Percentiles rank a stretch among this genome's conserved stretches.
Conservation (phyloP, 2,797 vertebrate genomes). For the Hypotaenidia okinawae region DNA sequence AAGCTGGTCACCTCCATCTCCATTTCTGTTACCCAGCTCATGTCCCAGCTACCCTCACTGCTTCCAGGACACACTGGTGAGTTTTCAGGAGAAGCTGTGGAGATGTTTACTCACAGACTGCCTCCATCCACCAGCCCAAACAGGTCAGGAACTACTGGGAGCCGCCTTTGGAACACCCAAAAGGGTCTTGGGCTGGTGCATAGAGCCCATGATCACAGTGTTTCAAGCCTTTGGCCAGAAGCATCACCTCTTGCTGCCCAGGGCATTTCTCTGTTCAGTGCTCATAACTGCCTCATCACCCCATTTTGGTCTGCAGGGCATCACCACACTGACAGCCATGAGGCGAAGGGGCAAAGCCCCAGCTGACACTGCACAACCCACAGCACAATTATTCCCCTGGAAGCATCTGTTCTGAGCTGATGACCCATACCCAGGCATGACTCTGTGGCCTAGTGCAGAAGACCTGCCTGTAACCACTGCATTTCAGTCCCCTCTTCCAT, state of each 20-base stretch:
- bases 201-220: not conserved
- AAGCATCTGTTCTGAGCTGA: not conserved
- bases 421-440: not conserved
- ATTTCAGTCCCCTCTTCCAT: not conserved
- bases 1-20: not conserved
- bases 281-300: not conserved
- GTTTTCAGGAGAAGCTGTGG: not conserved
- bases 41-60: not conserved
- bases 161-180: not conserved
- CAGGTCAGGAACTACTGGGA: not conserved
- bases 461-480: not conserved
- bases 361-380: not conserved
- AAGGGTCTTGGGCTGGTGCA: not conserved
- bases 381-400: fast-evolving
- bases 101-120: not conserved
- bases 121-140: not conserved
- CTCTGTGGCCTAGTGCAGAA: not conserved
- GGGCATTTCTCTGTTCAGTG: not conserved
- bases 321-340: fast-evolving
- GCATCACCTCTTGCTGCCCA: not conserved
- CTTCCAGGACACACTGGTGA: not conserved
- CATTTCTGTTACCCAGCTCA: not conserved
- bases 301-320: not conserved
- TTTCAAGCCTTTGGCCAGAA: not conserved
- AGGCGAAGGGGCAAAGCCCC: not conserved